Evolutionary conservation across 2,888 invertebrate species (phyloP), one percentile per base, ranked within the genome.

Genomic region (Hypolimnas misippus): DNA sequence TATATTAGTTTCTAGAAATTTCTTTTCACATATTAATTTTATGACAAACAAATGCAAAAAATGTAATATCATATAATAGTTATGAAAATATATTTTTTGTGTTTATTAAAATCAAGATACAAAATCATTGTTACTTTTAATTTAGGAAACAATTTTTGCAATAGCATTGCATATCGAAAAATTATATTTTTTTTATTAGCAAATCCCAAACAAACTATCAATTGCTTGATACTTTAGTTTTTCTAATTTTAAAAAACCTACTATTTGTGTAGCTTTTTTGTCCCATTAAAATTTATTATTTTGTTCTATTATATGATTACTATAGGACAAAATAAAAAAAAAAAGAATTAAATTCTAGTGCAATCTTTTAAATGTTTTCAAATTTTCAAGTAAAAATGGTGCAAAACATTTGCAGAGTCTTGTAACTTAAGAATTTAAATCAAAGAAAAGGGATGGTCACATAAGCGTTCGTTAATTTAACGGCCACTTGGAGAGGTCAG

Each of bases 401-500:
- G 8, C 33, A 35, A 35, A 12, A 35, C 12, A n/a, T 3, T n/a
- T 46, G 5, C 5, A 3, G 8, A 46, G 10, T 21, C 3, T 46
- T 21, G 44, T 21, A 12, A 21, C 2, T 46, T 6, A 44, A 19
- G 44, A 46, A 21, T 21, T 46, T 46, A 73, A 72, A 79, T 80
- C 71, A 40, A 49, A 51, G 42, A 70, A 70, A 74, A 67, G 75
- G 71, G 44, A 21, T 46, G 44, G 44, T 10, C 74, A 44, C 54
- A 56, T 42, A 56, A 56, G 44, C 53, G 54, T 53, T 60, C 51
- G 80, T 84, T 82, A 75, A 79, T 77, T 79, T 86, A 83, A 83
- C 81, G 81, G 77, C 76, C 74, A 77, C 76, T 76, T 69, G 68
- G 67, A 61, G 82, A 80, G 85, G 86, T 86, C 84, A 86, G 77